phyloP scores from a whole-genome alignment of 1,140 invertebrate species.

The Amphibalanus amphitrite region DNA sequence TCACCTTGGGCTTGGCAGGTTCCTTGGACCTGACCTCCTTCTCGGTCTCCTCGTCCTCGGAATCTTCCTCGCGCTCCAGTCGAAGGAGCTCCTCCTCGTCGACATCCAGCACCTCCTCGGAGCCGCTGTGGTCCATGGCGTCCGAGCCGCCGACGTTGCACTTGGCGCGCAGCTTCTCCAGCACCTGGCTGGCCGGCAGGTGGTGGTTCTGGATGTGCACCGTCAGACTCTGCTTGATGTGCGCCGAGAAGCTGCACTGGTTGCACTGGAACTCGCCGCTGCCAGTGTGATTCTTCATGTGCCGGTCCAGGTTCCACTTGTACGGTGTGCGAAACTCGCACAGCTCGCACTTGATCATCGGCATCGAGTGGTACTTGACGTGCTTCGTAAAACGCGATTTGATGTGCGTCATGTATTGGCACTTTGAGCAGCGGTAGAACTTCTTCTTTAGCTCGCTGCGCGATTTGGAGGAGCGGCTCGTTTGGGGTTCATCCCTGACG shows the following conservation, averaged over 20 bases:
- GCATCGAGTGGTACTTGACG: conserved; percentile 84
- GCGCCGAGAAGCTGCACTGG: conserved; percentile 76
- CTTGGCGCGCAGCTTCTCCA: conserved; percentile 22
- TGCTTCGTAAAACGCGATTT: conserved; percentile 78
- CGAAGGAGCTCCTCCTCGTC: conserved; percentile 27
- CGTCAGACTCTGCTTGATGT: conserved; percentile 78
- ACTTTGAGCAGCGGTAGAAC: conserved; percentile 72
- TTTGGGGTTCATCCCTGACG: conserved; percentile 9
- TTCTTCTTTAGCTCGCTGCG: conserved; percentile 25
- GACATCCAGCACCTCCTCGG: conserved; percentile 22
- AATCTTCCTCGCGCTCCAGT: conserved; percentile 28
- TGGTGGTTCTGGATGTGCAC: conserved; percentile 64
- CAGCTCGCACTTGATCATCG: conserved; percentile 78
- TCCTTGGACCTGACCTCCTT: conserved; percentile 16
- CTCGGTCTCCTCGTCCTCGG: conserved; percentile 17
- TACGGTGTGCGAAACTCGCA: conserved; percentile 86
- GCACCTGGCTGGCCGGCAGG: conserved; percentile 47
- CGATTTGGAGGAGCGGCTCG: neutral
- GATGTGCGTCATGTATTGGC: conserved; percentile 75
- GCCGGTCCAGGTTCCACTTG: conserved; percentile 82
- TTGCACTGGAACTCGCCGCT: conserved; percentile 63
- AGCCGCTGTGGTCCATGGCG: conserved; percentile 6
- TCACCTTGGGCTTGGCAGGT: conserved; percentile 20
- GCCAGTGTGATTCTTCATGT: conserved; percentile 75
- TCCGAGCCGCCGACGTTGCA: conserved; percentile 19